Evolutionary conservation across 2,797 vertebrate species (phyloP).

Genomic region (Otolemur crassicaudatus): DNA sequence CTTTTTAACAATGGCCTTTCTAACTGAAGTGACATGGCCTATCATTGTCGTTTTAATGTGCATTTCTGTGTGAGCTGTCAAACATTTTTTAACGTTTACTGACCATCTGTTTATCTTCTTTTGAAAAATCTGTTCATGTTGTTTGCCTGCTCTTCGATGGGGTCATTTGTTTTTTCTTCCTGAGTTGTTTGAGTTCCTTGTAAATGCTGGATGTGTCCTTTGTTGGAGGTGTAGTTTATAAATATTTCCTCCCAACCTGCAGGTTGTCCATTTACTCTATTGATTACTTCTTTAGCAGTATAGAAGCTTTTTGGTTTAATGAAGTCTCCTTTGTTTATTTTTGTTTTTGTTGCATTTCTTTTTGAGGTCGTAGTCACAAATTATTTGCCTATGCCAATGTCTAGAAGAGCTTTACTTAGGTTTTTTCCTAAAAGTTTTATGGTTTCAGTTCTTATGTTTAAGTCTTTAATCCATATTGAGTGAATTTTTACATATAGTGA

Average conservation of each 20-base stretch:
- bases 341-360: background rate
- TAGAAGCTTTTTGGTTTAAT: background rate
- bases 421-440: background rate
- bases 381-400: background rate
- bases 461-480: background rate
- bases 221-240: background rate
- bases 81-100: background rate
- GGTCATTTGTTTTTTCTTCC: background rate
- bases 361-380: background rate
- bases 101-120: background rate
- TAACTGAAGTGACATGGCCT: background rate
- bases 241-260: background rate
- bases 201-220: background rate
- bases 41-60: background rate
- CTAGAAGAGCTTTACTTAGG: background rate
- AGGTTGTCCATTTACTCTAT: background rate
- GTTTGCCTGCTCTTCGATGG: background rate
- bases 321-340: background rate
- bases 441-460: background rate
- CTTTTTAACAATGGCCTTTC: background rate
- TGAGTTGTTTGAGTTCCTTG: background rate
- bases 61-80: background rate
- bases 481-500: background rate
- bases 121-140: background rate
- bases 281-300: background rate